Evolutionary conservation across 2,113 vertebrate species (phyloP).

Genomic region (Rhinolophus sinicus): DNA sequence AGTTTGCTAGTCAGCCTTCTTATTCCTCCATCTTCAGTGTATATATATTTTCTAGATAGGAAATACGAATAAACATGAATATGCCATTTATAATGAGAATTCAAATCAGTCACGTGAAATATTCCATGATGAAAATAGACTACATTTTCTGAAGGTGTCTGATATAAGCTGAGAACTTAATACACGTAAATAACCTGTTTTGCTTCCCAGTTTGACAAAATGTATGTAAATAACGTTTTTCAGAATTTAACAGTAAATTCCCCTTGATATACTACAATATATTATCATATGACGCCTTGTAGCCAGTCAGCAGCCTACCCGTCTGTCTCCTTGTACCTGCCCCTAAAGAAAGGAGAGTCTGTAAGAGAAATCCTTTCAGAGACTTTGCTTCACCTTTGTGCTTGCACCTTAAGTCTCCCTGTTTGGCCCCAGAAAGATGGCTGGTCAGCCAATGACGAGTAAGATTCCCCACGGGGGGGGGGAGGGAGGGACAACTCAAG

Average conservation of each 20-base stretch:
- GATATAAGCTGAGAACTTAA: conserved; percentile 2
- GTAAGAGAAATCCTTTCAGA: no score
- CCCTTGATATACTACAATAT: background rate
- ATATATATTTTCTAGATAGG: background rate
- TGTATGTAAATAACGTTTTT: background rate
- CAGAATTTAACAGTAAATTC: background rate
- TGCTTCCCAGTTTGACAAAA: background rate
- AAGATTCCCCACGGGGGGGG: no score
- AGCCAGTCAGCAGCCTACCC: no score
- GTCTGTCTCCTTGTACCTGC: no score
- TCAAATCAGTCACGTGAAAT: background rate
- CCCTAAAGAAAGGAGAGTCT: no score
- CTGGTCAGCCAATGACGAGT: no score
- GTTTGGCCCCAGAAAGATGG: no score
- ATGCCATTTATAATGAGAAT: background rate
- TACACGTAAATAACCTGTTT: background rate
- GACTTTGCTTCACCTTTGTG: no score
- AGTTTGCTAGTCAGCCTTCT: background rate
- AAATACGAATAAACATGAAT: background rate
- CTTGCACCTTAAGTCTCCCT: no score
- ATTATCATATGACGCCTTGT: background rate
- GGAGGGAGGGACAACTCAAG: no score
- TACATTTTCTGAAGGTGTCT: background rate
- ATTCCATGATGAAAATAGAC: background rate
- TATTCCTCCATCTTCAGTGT: background rate